These are phyloP conservation scores for Ceyx margarethae DNA, from an alignment of 2,113 vertebrate genomes.

Conservation along the genomic window DNA sequence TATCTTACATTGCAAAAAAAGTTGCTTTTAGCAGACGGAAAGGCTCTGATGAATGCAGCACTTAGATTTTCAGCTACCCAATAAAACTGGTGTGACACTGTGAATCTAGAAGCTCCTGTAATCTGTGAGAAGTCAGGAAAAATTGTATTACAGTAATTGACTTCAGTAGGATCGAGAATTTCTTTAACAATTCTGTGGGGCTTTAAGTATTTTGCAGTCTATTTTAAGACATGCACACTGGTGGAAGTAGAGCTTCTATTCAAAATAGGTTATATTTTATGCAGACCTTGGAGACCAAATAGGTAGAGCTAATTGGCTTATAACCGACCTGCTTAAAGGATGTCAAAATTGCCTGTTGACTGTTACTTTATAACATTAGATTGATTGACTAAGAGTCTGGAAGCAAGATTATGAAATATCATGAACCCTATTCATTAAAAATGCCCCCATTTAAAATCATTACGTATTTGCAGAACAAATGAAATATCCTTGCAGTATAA, in stretches of 20 bases:
- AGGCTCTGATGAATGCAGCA: neutral
- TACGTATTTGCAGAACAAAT: conserved; percentile 51
- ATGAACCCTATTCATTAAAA: conserved; percentile 51
- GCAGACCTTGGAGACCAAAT: conserved; percentile 59
- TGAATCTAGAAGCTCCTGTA: conserved; percentile 1
- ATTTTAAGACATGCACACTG: conserved; percentile 40
- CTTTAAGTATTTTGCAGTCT: conserved; percentile 45
- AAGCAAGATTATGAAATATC: conserved; percentile 41
- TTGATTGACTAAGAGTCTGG: conserved; percentile 56
- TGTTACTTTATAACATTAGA: conserved; percentile 53
- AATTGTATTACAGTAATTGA: conserved; percentile 60
- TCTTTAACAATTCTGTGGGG: conserved; percentile 22
- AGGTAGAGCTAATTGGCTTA: conserved; percentile 65
- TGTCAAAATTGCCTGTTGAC: conserved; percentile 65
- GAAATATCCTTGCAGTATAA: neutral
- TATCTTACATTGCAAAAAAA: neutral
- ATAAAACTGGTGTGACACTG: neutral
- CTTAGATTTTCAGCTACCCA: neutral
- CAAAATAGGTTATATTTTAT: conserved; percentile 63
- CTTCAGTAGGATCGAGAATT: conserved; percentile 26
- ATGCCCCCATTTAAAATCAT: conserved; percentile 48
- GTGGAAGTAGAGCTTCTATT: conserved; percentile 54
- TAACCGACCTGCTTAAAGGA: conserved; percentile 62
- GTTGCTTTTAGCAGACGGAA: neutral
- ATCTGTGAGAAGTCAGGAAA: conserved; percentile 31